These are phyloP conservation scores for Chrysaora quinquecirrha DNA, from an alignment of 30 jellyfish, hydroid and myxozoan species.

Conservation along the genomic window DNA sequence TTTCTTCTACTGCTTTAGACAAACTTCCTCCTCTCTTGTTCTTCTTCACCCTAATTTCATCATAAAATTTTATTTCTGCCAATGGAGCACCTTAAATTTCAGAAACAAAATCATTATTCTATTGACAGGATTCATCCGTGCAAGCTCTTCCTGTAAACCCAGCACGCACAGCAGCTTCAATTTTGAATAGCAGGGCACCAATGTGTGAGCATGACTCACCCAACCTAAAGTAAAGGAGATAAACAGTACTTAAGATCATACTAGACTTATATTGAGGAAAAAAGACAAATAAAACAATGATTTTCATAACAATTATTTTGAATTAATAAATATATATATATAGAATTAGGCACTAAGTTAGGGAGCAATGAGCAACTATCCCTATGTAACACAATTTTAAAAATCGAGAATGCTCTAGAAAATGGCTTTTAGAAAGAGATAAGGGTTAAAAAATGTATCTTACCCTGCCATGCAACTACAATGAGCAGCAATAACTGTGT, in stretches of 20 bases:
- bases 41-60: too few relatives aligned
- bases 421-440: neutral
- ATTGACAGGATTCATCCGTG: neutral
- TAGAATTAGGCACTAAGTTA: neutral
- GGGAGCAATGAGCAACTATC: conserved; percentile 3
- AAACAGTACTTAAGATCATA: neutral
- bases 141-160: conserved; percentile 1
- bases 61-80: too few relatives aligned
- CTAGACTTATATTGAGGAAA: neutral
- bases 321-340: too few relatives aligned
- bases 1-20: neutral
- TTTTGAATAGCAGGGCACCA: conserved; percentile 4
- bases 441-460: neutral
- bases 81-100: neutral
- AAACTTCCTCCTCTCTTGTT: neutral
- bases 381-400: neutral
- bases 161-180: neutral
- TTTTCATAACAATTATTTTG: neutral
- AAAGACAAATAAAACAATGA: neutral
- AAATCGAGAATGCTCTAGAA: neutral
- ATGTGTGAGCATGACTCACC: conserved; percentile 5
- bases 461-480: neutral
- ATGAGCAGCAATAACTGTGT: conserved; percentile 2
- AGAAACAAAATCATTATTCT: neutral
- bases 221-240: neutral